Base-by-base conservation (phyloP, 2,797 vertebrate genomes). In the Florisuga fusca region DNA sequence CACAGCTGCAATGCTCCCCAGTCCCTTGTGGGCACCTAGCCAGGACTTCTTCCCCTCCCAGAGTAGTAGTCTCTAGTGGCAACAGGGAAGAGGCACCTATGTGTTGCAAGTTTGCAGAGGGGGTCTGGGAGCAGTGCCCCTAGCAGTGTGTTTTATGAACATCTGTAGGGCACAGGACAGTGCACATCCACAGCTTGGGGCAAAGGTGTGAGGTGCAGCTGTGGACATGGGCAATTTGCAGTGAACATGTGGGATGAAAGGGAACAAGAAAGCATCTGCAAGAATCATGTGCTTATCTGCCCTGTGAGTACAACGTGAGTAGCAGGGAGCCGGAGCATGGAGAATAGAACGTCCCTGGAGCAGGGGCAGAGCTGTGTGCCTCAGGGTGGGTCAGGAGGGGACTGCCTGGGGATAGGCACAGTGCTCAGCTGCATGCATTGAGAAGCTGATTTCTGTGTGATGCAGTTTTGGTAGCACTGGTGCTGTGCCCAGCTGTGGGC, bases 271-370 rank as follows among this genome's bases (percentile, higher is more conserved):
- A 34, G 21, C 43, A 48, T 21, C 41, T 51, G 31, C 2, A 38
- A 50, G 29, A 51, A 12, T 26, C 8, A 4, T 0, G 0, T 46
- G 51, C 43, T 84, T 36, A 29, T 33, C 34, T n/a, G 54, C 1
- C 1, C 27, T 38, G 20, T 7, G 7, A 58, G 31, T n/a, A 22
- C 8, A 29, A 6, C 0, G 1, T 7, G 17, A 84, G 33, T 25
- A 5, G 3, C 5, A 3, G n/a, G 6, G 45, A 85, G 58, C 10
- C 75, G 33, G 62, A 59, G 45, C 4, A 2, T 3, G 45, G 36
- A 43, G 46, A 41, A 27, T 4, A 12, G 51, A 45, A 34, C 2
- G 5, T 34, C 26, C 41, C 69, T 25, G 41, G 41, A 53, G 34
- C 22, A 50, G n/a, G 25, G 15, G 12, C 5, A 34, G 29, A 59